These are phyloP conservation scores for Imbricaverruca yamaguchii DNA, from an alignment of 2,888 invertebrate genomes.

Conservation along the genomic window DNA sequence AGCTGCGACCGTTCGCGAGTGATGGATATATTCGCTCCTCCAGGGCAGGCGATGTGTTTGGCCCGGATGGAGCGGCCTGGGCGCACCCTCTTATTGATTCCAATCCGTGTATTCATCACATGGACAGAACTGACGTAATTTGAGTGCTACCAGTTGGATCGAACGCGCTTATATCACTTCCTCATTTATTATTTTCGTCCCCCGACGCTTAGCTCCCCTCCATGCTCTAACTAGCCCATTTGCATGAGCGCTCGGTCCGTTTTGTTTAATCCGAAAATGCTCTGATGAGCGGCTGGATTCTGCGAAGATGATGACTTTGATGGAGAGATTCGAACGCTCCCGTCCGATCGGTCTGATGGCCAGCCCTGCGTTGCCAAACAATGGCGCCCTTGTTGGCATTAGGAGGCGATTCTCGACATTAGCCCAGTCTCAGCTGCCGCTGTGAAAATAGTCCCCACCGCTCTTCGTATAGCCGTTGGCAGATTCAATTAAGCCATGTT, in stretches of 20 bases:
- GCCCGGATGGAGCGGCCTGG: neutral
- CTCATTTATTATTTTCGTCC: slow-evolving; percentile 20
- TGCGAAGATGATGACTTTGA: neutral
- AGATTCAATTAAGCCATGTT: neutral
- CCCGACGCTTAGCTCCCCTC: neutral
- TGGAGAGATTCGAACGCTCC: neutral
- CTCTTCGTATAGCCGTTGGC: neutral
- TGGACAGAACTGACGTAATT: slow-evolving; percentile 17
- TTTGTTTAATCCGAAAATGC: neutral
- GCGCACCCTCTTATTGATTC: slow-evolving; percentile 7
- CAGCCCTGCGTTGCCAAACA: neutral
- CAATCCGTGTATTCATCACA: neutral
- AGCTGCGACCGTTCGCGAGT: neutral
- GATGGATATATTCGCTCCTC: neutral
- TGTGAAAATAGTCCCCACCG: neutral
- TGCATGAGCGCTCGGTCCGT: neutral
- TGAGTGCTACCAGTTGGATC: slow-evolving; percentile 18
- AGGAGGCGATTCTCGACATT: neutral
- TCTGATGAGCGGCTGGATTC: neutral
- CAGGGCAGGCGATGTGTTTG: neutral
- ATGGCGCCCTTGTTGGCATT: neutral
- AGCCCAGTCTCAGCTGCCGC: neutral
- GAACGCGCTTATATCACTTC: slow-evolving; percentile 19
- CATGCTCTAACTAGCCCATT: neutral
- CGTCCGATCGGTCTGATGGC: slow-evolving; percentile 5